phyloP scores from a whole-genome alignment of 2,797 vertebrate species.

The Tokudaia tokunoshimensis region DNA sequence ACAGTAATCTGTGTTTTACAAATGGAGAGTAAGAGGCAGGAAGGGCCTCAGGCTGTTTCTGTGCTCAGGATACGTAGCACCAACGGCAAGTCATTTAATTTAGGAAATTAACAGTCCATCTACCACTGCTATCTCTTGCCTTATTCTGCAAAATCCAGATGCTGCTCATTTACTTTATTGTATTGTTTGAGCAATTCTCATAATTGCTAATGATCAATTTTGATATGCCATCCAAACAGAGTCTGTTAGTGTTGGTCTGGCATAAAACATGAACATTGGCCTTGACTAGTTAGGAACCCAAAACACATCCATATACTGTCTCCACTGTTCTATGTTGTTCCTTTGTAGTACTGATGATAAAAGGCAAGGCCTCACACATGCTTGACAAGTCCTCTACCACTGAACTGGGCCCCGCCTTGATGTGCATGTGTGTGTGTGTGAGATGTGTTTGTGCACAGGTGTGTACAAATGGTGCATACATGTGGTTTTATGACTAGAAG shows the following conservation, averaged over 20 bases:
- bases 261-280: conserved; percentile 16
- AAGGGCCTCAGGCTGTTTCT: conserved; percentile 46
- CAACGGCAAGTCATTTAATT: conserved; percentile 66
- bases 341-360: neutral
- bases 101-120: conserved; percentile 57
- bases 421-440: neutral
- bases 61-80: neutral
- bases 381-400: neutral
- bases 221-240: conserved; percentile 55
- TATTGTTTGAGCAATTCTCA: conserved; percentile 57
- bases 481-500: neutral
- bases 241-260: conserved; percentile 1
- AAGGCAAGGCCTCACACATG: neutral
- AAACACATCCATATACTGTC: neutral
- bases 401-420: neutral
- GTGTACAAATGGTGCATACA: neutral
- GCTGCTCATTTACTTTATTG: conserved; percentile 60
- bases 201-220: conserved; percentile 54
- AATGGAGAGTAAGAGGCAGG: conserved; percentile 9
- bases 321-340: neutral
- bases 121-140: neutral
- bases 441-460: neutral
- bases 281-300: conserved; percentile 24
- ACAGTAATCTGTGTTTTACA: conserved; percentile 37
- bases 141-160: conserved; percentile 54